A percentile compares a stretch with the other conserved stretches of the same genome.
phyloP scores from a whole-genome alignment of 2,113 vertebrate species.

The Dasyprocta punctata region DNA sequence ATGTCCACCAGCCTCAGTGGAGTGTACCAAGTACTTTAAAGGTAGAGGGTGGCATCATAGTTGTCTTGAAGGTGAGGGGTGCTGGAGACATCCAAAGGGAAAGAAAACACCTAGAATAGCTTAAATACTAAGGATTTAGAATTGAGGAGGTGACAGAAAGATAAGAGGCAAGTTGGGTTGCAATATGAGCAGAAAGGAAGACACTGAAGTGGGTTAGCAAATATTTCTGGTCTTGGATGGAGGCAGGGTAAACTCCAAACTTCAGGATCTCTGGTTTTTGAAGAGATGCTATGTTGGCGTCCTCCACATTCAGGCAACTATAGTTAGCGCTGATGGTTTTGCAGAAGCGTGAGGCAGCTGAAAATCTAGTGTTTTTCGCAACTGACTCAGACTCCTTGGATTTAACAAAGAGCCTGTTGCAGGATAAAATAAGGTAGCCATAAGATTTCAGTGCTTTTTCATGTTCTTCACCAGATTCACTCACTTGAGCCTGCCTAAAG shows the following conservation, averaged over 20 bases:
- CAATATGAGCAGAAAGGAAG: neutral
- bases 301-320: neutral
- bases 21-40: neutral
- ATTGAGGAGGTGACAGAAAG: neutral
- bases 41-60: accelerated
- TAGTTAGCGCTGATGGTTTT: neutral
- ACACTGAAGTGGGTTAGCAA: neutral
- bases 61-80: neutral
- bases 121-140: neutral
- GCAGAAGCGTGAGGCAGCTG: neutral
- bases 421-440: neutral
- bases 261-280: neutral
- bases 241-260: neutral
- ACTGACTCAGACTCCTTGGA: neutral
- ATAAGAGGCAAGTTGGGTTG: neutral
- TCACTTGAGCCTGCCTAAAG: neutral
- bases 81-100: neutral
- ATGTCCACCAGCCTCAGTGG: neutral
- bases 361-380: neutral
- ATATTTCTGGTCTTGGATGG: neutral
- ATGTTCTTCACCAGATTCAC: neutral
- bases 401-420: neutral
- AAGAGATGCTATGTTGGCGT: neutral
- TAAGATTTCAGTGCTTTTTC: neutral
- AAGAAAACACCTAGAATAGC: neutral